Base-by-base conservation (phyloP, 2,888 invertebrate genomes). In the Maniola hyperantus region DNA sequence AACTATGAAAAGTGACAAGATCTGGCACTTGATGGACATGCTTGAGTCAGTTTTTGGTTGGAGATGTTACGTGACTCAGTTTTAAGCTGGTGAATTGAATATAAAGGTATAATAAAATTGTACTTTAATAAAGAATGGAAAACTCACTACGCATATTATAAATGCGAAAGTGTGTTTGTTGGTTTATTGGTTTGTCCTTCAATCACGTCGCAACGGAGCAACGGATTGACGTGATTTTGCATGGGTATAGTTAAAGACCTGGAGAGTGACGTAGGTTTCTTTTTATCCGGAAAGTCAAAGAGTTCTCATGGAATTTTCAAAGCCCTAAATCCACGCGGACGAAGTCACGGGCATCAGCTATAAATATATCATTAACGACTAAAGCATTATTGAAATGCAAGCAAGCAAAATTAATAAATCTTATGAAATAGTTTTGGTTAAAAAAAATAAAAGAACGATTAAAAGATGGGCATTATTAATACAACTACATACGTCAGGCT, bases 1-100 rank as follows among this genome's bases (percentile, higher is more conserved):
- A 11, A 20, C 36, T 59, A 59, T 15, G 33, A 46, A 46, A 18
- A 55, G 33, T 18, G 6, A 55, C 55, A 55, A 39, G 11, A 55
- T n/a, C 18, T 11, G n/a, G 34, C 15, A 54, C 36, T n/a, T 36
- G 34, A 15, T 15, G 8, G 6, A 5, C 50, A 26, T 26, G 50
- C 11, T 26, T 13, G 26, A 13, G 20, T 51, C 11, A 13, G 20
- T 18, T 46, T 46, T 18, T 18, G 48, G 18, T 48, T 7, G 8
- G 15, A 10, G 8, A 48, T 18, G 8, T 18, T 15, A 18, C 18
- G 6, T 48, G 7, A 6, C 8, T 1, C 15, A 18, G 7, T 15
- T 48, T 8, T 2, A 8, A 46, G 15, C 15, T 13, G 13, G 13
- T 13, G 13, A 42, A 2, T 42, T 13, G 5, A 5, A 42, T 4